Conservation (phyloP, 2,797 vertebrate species). For the Tapirus indicus region DNA sequence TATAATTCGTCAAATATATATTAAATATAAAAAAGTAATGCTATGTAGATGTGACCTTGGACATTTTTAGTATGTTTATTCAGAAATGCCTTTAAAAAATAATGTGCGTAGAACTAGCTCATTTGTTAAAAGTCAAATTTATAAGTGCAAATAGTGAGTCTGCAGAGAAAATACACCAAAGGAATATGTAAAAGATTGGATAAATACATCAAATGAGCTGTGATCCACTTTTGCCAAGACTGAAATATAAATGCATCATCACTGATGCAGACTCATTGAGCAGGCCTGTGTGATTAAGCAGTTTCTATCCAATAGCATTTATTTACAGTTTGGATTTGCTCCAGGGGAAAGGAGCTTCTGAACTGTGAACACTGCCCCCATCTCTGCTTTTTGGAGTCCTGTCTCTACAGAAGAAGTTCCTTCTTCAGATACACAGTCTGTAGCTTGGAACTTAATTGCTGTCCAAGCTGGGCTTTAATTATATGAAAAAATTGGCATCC, state of each 20-base stretch:
- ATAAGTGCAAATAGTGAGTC: slow-evolving; percentile 65
- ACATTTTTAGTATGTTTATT: slow-evolving; percentile 64
- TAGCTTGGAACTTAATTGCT: neutral
- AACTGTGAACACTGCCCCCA: neutral
- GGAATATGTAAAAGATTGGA: slow-evolving; percentile 7
- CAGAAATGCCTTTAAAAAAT: slow-evolving; percentile 79
- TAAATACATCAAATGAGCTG: slow-evolving; percentile 63
- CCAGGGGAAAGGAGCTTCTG: slow-evolving; percentile 65
- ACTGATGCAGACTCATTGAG: slow-evolving; percentile 41
- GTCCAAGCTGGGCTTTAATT: neutral
- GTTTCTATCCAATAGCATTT: slow-evolving; percentile 71
- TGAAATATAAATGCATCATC: slow-evolving; percentile 58
- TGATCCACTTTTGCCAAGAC: slow-evolving; percentile 59
- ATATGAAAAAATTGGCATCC: neutral
- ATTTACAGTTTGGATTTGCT: slow-evolving; percentile 60
- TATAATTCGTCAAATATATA: slow-evolving; percentile 59
- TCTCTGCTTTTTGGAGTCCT: slow-evolving; percentile 19
- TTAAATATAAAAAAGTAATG: slow-evolving; percentile 54
- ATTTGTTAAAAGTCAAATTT: slow-evolving; percentile 61
- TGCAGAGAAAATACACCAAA: slow-evolving; percentile 64
- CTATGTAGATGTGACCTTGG: neutral
- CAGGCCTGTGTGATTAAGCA: slow-evolving; percentile 37
- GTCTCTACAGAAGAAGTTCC: neutral
- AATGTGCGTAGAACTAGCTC: neutral
- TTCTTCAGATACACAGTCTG: neutral